Conservation (phyloP, 2,797 vertebrate species). For the Rachycentron canadum region DNA sequence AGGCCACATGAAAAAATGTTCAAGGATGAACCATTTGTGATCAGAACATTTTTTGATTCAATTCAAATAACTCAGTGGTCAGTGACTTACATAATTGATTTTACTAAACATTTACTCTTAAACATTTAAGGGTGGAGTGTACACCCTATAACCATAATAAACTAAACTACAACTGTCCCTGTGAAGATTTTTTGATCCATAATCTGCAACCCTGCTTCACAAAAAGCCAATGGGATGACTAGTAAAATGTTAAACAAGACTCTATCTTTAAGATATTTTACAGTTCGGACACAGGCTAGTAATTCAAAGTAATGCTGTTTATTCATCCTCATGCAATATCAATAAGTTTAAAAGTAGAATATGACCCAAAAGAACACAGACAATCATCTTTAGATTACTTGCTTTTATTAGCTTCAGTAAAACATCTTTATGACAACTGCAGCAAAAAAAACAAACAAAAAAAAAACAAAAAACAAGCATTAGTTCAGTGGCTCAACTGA, state of each 20-base stretch:
- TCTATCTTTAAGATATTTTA: constrained; percentile 30
- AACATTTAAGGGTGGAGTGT: background rate
- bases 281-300: background rate
- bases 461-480: constrained; percentile 7
- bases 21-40: background rate
- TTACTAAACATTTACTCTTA: too few relatives aligned
- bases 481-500: constrained; percentile 17
- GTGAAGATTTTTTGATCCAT: background rate
- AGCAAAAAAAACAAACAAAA: background rate
- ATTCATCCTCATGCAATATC: constrained; percentile 23
- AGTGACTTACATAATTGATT: background rate
- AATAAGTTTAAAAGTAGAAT: constrained; percentile 22
- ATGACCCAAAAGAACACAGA: constrained; percentile 18
- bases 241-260: constrained; percentile 28
- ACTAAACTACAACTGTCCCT: background rate
- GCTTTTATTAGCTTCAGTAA: constrained; percentile 42
- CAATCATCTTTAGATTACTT: constrained; percentile 33
- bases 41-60: background rate
- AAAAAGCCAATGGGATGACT: background rate
- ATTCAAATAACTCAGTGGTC: background rate
- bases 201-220: constrained; percentile 2
- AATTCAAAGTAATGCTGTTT: constrained; percentile 27
- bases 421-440: constrained; percentile 37
- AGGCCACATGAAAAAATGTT: constrained; percentile 18
- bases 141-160: background rate